Evolutionary conservation across 2,113 vertebrate species (phyloP).

Genomic region (Aix galericulata): DNA sequence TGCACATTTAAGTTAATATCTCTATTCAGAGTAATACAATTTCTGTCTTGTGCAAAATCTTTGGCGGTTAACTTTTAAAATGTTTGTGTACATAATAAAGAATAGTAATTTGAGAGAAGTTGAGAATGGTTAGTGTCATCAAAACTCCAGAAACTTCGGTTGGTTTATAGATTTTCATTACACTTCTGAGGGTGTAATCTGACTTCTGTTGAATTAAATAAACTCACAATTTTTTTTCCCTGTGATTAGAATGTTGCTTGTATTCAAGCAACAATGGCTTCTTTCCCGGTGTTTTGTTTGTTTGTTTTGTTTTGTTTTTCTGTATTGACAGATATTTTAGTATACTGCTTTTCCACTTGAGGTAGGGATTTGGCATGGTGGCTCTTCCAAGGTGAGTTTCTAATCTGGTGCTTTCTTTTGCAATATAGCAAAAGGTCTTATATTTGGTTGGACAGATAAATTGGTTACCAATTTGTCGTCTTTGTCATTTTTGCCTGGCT

Average conservation of each 20-base stretch:
- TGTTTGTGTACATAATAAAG: not conserved
- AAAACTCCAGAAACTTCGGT: not conserved
- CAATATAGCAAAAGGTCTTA: not conserved
- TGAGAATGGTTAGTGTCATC: not conserved
- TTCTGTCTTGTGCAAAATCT: not conserved
- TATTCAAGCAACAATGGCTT: not conserved
- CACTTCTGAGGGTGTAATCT: not conserved
- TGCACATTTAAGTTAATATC: not conserved
- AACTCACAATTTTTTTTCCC: not conserved
- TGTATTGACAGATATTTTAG: not conserved
- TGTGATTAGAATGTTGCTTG: not conserved
- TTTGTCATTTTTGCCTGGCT: not conserved
- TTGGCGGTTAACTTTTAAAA: slow-evolving; percentile 11
- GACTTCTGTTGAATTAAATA: not conserved
- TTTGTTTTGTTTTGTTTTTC: too few species aligned
- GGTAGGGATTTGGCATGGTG: not conserved
- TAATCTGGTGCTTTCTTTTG: not conserved
- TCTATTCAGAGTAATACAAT: not conserved
- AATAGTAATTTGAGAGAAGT: slow-evolving; percentile 12
- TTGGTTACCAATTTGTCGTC: not conserved
- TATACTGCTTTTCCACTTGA: not conserved
- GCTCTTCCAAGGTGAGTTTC: not conserved
- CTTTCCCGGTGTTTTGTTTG: not conserved
- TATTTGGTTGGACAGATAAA: not conserved
- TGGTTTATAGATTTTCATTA: not conserved